phyloP scores from a whole-genome alignment of 2,113 vertebrate genomes.

The Ailuropoda melanoleuca region DNA sequence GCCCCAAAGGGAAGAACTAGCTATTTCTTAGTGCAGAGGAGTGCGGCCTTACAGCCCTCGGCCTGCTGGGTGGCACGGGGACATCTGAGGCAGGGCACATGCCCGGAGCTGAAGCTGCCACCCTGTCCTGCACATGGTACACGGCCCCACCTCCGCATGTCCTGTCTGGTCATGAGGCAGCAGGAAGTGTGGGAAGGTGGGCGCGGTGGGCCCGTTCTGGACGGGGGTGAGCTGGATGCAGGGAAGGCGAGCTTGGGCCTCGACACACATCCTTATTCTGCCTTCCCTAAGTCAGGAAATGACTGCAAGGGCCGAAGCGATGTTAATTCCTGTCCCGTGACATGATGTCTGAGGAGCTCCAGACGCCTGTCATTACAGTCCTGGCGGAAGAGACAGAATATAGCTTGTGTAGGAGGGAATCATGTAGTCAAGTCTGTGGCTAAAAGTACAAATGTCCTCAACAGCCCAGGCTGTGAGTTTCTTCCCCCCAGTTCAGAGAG shows the following conservation, averaged over 20 bases:
- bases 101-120: fast-evolving
- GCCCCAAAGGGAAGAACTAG: background rate
- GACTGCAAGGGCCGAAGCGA: background rate
- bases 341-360: background rate
- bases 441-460: background rate
- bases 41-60: fast-evolving
- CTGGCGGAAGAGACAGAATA: background rate
- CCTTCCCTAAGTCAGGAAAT: background rate
- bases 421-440: background rate
- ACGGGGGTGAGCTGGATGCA: fast-evolving
- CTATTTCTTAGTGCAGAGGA: background rate
- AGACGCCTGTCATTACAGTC: background rate
- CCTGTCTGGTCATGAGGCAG: fast-evolving
- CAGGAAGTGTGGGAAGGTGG: fast-evolving
- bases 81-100: background rate
- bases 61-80: background rate
- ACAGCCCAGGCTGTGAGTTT: fast-evolving
- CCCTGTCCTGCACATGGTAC: fast-evolving
- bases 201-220: fast-evolving
- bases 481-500: background rate
- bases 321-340: background rate
- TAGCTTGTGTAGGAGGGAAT: background rate
- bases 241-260: background rate
- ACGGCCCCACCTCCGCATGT: fast-evolving
- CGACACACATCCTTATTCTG: fast-evolving